A percentile compares a stretch with the other conserved stretches of the same genome.
phyloP scores from a whole-genome alignment of 2,797 vertebrate species.

The Taeniopygia guttata region DNA sequence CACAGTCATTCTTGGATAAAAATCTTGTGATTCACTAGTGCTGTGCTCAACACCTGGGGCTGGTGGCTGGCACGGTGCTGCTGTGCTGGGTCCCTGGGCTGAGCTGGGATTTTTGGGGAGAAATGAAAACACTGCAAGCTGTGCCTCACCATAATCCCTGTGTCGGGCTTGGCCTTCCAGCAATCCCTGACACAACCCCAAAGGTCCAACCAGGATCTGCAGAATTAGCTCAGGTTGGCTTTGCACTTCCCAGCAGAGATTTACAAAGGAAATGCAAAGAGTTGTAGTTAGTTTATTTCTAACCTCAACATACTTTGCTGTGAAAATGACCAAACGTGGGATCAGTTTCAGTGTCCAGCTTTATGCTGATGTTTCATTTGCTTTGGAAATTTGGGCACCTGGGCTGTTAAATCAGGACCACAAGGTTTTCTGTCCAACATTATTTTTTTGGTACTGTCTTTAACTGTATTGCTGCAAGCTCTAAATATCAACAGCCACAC shows the following conservation, averaged over 20 bases:
- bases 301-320: neutral
- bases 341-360: neutral
- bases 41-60: neutral
- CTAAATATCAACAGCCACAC: neutral
- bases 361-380: neutral
- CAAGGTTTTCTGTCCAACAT: neutral
- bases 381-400: neutral
- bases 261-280: neutral
- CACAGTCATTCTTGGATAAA: neutral
- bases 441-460: neutral
- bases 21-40: neutral
- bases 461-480: neutral
- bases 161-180: neutral
- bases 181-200: neutral
- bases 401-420: neutral
- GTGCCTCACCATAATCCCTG: neutral
- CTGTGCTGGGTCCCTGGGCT: neutral
- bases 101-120: neutral
- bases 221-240: neutral
- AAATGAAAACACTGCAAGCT: neutral
- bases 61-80: neutral
- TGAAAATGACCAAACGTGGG: neutral
- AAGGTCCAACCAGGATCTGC: neutral
- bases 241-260: neutral
- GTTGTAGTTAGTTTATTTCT: neutral